These are phyloP conservation scores for Gobiocypris rarus DNA, from an alignment of 2,113 vertebrate genomes.

Conservation along the genomic window DNA sequence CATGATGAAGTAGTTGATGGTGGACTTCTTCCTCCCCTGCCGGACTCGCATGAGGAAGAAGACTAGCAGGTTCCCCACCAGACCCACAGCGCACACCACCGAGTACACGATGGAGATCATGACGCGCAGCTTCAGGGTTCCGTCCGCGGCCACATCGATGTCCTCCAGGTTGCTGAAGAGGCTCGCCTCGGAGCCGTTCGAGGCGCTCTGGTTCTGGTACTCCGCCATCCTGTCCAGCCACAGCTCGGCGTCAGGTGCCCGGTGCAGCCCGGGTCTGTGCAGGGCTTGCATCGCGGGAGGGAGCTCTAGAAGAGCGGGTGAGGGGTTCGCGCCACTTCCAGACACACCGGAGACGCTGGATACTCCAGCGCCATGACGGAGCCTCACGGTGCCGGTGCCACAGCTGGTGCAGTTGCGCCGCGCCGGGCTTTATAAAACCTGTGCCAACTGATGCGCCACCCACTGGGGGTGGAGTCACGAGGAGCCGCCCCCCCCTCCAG, in stretches of 20 bases:
- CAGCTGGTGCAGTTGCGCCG: not conserved
- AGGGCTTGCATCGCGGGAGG: constrained; percentile 43
- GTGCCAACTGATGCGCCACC: not conserved
- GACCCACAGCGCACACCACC: constrained; percentile 87
- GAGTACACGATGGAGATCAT: constrained; percentile 87
- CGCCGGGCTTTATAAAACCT: constrained; percentile 11
- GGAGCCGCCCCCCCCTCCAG: not conserved
- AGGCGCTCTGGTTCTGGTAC: constrained; percentile 48
- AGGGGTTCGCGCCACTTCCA: not conserved
- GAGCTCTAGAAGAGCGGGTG: not conserved
- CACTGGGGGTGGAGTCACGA: not conserved
- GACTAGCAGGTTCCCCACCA: constrained; percentile 89
- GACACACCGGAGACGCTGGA: not conserved
- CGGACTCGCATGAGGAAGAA: constrained; percentile 88
- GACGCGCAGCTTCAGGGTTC: constrained; percentile 76
- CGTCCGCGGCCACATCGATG: constrained; percentile 72
- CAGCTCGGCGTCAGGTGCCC: constrained; percentile 13
- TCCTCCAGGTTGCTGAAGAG: constrained; percentile 65
- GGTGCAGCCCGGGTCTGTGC: constrained; percentile 30
- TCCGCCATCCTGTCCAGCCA: constrained; percentile 64
- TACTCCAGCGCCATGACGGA: constrained; percentile 3
- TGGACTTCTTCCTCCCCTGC: constrained; percentile 83
- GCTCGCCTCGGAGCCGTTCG: constrained; percentile 29
- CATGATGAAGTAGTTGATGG: constrained; percentile 89
- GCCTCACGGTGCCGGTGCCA: not conserved